These are phyloP conservation scores for Oryzias curvinotus DNA, from an alignment of 2,113 vertebrate genomes.

Conservation along the genomic window DNA sequence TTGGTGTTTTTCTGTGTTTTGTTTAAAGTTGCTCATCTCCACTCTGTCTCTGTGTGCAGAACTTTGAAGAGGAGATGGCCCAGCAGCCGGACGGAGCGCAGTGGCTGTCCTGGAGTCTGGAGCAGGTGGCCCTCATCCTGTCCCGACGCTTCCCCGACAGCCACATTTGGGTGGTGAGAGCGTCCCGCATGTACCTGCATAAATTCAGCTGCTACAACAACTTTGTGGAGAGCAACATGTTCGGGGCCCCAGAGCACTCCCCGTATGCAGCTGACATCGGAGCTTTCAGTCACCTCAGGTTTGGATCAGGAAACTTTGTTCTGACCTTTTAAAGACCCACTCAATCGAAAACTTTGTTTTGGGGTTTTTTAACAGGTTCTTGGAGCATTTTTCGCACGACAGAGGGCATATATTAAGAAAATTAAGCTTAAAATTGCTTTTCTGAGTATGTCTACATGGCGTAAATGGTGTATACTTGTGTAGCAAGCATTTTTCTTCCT, in stretches of 20 bases:
- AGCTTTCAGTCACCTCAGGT: conserved; percentile 88
- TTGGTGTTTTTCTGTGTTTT: not conserved
- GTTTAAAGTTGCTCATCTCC: not conserved
- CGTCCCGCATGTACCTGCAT: conserved; percentile 93
- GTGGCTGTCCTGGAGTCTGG: conserved; percentile 93
- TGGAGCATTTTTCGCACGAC: too few relatives aligned
- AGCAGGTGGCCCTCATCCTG: conserved; percentile 84
- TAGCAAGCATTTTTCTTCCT: too few relatives aligned
- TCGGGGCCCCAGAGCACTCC: conserved; percentile 91
- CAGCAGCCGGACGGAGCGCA: conserved; percentile 87
- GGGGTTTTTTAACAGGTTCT: too few relatives aligned
- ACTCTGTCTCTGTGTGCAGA: conserved; percentile 71
- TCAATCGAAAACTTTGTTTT: too few relatives aligned
- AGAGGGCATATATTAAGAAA: too few relatives aligned
- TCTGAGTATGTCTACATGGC: too few relatives aligned
- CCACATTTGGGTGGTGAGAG: conserved; percentile 90
- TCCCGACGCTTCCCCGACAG: conserved; percentile 83
- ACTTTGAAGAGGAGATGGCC: conserved; percentile 90
- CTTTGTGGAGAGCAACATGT: conserved; percentile 94
- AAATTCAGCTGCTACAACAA: conserved; percentile 97
- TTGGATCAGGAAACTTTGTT: not conserved
- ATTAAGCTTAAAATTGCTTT: too few relatives aligned
- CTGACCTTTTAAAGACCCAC: too few relatives aligned
- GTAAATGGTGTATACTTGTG: too few relatives aligned
- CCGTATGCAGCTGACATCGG: conserved; percentile 79